Percentiles rank a stretch among this genome's conserved stretches.
Conservation (phyloP, 2,888 invertebrate species). For the Tetragonisca angustula region DNA sequence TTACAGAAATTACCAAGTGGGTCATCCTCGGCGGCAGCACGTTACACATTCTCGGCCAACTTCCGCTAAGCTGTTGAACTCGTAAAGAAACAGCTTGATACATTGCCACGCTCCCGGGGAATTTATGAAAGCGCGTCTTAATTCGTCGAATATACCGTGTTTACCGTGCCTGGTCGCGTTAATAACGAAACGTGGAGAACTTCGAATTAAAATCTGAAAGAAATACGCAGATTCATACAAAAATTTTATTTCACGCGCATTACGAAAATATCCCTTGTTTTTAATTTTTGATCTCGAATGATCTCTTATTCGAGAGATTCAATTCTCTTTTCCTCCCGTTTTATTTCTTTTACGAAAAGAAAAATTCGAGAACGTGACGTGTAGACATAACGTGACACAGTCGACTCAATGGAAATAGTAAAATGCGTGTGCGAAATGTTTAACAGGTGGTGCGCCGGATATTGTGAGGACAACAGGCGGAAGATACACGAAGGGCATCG, state of each 20-base stretch:
- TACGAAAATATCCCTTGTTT: no score
- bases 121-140: not conserved
- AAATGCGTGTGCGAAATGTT: not conserved
- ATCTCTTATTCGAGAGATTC: no score
- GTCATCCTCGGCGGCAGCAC: conserved; percentile 18
- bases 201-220: not conserved
- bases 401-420: no score
- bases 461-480: conserved; percentile 89
- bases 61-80: conserved; percentile 36
- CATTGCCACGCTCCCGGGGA: not conserved
- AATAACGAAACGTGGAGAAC: not conserved
- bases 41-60: conserved; percentile 30
- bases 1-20: conserved; percentile 44
- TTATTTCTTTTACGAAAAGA: no score
- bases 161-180: not conserved
- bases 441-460: conserved; percentile 91
- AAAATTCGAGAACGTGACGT: no score
- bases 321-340: no score
- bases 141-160: conserved; percentile 6
- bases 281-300: no score
- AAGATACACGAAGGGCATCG: conserved; percentile 90
- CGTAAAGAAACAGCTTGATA: conserved; percentile 31
- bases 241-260: no score
- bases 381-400: no score
- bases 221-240: no score